These are phyloP conservation scores for Pogonus chalceus DNA, from an alignment of 1,140 invertebrate species.

Conservation along the genomic window DNA sequence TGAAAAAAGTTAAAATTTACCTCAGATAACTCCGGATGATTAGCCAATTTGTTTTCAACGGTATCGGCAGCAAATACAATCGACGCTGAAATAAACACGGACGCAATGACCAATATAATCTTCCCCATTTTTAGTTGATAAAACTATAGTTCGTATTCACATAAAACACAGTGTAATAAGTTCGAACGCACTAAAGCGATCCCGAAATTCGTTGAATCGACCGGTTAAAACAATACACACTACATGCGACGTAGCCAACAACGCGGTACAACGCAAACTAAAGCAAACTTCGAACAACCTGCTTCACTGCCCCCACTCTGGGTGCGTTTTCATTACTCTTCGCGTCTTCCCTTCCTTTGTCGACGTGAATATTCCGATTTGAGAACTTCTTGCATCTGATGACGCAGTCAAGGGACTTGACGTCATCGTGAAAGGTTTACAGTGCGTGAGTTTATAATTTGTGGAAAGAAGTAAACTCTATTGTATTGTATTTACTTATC, in stretches of 20 bases:
- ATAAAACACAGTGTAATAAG: not conserved
- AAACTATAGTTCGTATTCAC: not conserved
- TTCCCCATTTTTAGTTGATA: not conserved
- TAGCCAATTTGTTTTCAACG: constrained; percentile 32
- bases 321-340: too few species aligned
- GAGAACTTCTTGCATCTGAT: not conserved
- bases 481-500: too few species aligned
- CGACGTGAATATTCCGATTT: not conserved
- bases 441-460: too few species aligned
- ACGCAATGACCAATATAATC: constrained; percentile 11
- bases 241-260: not conserved
- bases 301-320: not conserved
- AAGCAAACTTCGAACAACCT: not conserved
- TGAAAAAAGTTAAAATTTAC: constrained; percentile 23
- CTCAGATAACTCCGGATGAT: constrained; percentile 39
- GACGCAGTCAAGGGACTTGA: not conserved
- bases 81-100: constrained; percentile 5
- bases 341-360: not conserved
- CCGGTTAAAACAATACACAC: not conserved
- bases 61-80: not conserved
- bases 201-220: not conserved
- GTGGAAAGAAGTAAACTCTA: too few species aligned
- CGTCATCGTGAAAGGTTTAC: not conserved
- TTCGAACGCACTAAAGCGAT: too few species aligned
- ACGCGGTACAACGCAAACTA: not conserved